Conservation (phyloP, 2,113 vertebrate species). For the Girardinichthys multiradiatus region DNA sequence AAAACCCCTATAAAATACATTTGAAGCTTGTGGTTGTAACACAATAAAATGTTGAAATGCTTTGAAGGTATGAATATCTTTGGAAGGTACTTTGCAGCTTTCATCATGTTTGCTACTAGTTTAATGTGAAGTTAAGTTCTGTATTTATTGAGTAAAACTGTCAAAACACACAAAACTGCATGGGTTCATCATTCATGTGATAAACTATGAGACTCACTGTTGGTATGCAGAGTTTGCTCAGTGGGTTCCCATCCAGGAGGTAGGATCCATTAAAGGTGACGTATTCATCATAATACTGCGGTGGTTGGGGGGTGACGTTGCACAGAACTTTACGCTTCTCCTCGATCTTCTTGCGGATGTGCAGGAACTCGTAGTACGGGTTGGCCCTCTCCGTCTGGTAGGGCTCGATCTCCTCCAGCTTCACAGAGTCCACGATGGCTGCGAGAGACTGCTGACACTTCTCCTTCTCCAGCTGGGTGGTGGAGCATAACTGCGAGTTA, state of each 20-base stretch:
- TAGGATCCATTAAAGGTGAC: slow-evolving; percentile 98
- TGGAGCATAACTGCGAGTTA: slow-evolving; percentile 81
- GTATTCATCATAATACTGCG: slow-evolving; percentile 98
- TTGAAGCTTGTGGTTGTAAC: too few species aligned
- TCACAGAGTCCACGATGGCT: slow-evolving; percentile 93
- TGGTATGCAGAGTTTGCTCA: slow-evolving; percentile 98
- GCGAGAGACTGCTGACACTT: slow-evolving; percentile 93
- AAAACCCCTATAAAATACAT: too few species aligned
- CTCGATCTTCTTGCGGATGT: slow-evolving; percentile 97
- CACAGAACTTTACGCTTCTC: slow-evolving; percentile 96
- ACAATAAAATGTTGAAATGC: too few species aligned
- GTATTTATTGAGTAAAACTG: too few species aligned
- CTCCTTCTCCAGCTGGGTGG: slow-evolving; percentile 88
- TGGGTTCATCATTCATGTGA: too few species aligned
- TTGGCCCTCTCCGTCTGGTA: slow-evolving; percentile 97
- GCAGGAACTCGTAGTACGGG: slow-evolving; percentile 97
- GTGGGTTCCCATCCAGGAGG: slow-evolving; percentile 95
- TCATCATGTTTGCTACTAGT: too few species aligned
- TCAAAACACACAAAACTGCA: too few species aligned
- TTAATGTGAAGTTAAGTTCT: too few species aligned
- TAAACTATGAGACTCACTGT: slow-evolving; percentile 95
- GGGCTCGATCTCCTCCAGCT: slow-evolving; percentile 96
- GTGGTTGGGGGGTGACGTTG: slow-evolving; percentile 95
- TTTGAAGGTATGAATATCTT: too few species aligned
- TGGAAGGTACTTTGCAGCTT: too few species aligned